Evolutionary conservation across 2,888 invertebrate genomes (phyloP).

Genomic region (Athalia circularis): DNA sequence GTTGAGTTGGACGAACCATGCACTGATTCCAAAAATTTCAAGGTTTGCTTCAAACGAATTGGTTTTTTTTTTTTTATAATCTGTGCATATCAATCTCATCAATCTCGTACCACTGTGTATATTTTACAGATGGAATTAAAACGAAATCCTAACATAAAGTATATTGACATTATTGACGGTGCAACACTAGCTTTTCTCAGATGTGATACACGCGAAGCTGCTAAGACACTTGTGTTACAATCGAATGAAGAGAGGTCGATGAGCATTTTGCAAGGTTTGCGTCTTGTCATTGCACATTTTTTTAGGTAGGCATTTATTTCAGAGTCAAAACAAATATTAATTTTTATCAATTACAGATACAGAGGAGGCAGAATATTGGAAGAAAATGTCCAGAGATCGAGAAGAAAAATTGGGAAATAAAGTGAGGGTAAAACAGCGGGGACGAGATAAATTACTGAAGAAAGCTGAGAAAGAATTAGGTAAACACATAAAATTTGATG

Average conservation of each 20-base stretch:
- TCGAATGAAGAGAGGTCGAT: slow-evolving; percentile 67
- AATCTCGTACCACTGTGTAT: background rate
- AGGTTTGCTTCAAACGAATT: slow-evolving; percentile 73
- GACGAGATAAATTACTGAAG: slow-evolving; percentile 78
- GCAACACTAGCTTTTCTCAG: slow-evolving; percentile 82
- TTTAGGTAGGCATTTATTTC: background rate
- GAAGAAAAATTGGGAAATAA: slow-evolving; percentile 76
- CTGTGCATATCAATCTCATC: slow-evolving; percentile 35
- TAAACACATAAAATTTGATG: slow-evolving; percentile 84
- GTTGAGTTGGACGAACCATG: slow-evolving; percentile 82
- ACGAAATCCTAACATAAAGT: slow-evolving; percentile 81
- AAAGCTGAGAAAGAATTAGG: slow-evolving; percentile 82
- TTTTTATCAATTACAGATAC: slow-evolving; percentile 77
- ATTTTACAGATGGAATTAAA: slow-evolving; percentile 78
- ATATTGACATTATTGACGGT: slow-evolving; percentile 87
- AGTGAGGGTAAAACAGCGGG: slow-evolving; percentile 76
- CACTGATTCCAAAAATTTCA: slow-evolving; percentile 81
- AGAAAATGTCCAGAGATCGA: slow-evolving; percentile 82
- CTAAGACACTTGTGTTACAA: slow-evolving; percentile 72
- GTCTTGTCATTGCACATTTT: slow-evolving; percentile 50
- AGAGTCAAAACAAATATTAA: slow-evolving; percentile 45
- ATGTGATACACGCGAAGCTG: slow-evolving; percentile 77
- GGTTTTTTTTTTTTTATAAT: slow-evolving; percentile 48
- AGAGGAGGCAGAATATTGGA: slow-evolving; percentile 88
- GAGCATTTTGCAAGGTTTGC: slow-evolving; percentile 72